Conservation (phyloP, 1,140 invertebrate genomes). For the Lasioglossum albipes region DNA sequence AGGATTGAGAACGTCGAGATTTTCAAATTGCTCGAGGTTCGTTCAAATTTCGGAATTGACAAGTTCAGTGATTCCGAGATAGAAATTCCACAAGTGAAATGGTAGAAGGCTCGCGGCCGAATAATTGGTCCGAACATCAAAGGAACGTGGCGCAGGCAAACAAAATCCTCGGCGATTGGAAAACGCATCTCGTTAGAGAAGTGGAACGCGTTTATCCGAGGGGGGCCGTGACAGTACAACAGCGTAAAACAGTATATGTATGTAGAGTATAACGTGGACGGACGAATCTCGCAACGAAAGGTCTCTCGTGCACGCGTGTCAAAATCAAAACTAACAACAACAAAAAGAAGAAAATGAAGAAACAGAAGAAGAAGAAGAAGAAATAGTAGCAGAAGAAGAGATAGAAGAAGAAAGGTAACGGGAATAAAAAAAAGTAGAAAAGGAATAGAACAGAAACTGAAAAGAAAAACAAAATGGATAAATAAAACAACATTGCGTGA, state of each 20-base stretch:
- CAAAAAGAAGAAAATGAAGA: slow-evolving; percentile 1
- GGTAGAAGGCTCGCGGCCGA: not conserved
- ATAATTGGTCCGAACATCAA: not conserved
- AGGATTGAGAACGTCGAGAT: too few relatives aligned
- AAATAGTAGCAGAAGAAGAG: too few relatives aligned
- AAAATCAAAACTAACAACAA: slow-evolving; percentile 30
- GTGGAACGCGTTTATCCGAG: not conserved
- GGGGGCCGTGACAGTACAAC: not conserved
- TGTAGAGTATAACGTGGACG: slow-evolving; percentile 12
- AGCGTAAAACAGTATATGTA: slow-evolving; percentile 3
- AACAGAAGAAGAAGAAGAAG: too few relatives aligned
- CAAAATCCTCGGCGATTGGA: not conserved
- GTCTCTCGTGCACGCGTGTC: not conserved
- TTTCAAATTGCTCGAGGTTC: too few relatives aligned
- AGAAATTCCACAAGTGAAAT: too few relatives aligned
- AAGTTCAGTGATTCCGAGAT: too few relatives aligned
- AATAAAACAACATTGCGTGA: slow-evolving; percentile 31
- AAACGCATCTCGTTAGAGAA: not conserved
- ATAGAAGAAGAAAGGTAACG: too few relatives aligned
- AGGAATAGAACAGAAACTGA: slow-evolving; percentile 12
- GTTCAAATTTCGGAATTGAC: too few relatives aligned
- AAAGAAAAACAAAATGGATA: slow-evolving; percentile 24
- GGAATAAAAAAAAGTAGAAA: too few relatives aligned
- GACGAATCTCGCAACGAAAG: slow-evolving; percentile 4
- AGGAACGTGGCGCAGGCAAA: not conserved